A percentile compares a stretch with the other conserved stretches of the same genome.
These are phyloP conservation scores for Luperina testacea DNA, from an alignment of 2,888 invertebrate species.

Conservation along the genomic window DNA sequence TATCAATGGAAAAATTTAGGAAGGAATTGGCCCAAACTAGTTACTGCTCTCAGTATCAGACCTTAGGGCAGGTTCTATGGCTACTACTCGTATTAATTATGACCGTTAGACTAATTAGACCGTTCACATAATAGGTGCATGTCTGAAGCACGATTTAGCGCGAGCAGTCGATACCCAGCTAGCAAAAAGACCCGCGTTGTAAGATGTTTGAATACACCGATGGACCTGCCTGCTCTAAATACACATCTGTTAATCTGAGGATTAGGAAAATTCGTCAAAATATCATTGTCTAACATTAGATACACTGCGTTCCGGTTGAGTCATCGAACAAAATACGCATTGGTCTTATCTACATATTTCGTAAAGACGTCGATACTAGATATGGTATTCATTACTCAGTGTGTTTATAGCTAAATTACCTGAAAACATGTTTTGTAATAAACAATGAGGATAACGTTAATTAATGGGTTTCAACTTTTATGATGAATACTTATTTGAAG, in stretches of 20 bases:
- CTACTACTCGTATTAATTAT: background rate
- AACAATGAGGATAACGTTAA: slow-evolving; percentile 10
- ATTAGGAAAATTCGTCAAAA: slow-evolving; percentile 32
- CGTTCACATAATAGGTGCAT: background rate
- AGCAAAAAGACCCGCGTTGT: background rate
- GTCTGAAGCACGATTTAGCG: slow-evolving; percentile 3
- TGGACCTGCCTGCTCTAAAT: background rate
- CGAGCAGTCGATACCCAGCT: background rate
- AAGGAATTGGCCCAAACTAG: background rate
- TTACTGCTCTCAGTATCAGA: background rate
- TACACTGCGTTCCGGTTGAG: slow-evolving; percentile 66
- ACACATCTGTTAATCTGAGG: background rate
- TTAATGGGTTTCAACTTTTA: background rate
- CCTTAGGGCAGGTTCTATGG: background rate
- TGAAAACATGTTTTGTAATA: slow-evolving; percentile 28
- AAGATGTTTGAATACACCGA: background rate
- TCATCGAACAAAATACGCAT: slow-evolving; percentile 70
- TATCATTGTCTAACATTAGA: slow-evolving; percentile 1
- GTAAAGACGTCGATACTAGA: slow-evolving; percentile 53
- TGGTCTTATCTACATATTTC: slow-evolving; percentile 70
- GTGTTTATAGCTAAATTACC: slow-evolving; percentile 44
- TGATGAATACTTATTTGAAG: slow-evolving; percentile 8
- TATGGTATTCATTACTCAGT: slow-evolving; percentile 47
- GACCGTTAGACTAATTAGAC: background rate
- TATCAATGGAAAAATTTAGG: background rate